Conservation (phyloP, 2,797 vertebrate species). For the Etheostoma nigrum region DNA sequence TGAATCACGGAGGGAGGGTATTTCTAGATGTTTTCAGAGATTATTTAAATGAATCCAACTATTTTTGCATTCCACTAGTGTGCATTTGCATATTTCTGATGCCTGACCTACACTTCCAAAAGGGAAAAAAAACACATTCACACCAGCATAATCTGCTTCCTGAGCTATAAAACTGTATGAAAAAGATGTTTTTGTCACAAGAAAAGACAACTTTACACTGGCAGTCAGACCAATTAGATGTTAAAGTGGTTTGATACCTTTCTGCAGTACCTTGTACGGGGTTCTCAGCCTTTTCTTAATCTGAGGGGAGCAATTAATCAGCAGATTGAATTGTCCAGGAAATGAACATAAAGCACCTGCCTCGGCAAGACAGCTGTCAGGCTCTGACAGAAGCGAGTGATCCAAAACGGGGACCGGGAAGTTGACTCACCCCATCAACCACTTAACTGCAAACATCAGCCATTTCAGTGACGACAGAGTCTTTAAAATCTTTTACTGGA, state of each 20-base stretch:
- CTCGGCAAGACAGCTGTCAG: slow-evolving; percentile 68
- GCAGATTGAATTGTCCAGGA: slow-evolving; percentile 74
- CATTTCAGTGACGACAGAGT: slow-evolving; percentile 45
- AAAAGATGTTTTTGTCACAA: background rate
- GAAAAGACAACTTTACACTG: slow-evolving; percentile 40
- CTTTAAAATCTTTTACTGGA: slow-evolving; percentile 24
- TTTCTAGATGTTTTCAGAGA: slow-evolving; percentile 54
- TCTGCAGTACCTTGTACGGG: slow-evolving; percentile 47
- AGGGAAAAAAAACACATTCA: slow-evolving; percentile 22
- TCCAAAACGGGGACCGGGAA: slow-evolving; percentile 62
- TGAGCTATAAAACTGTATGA: slow-evolving; percentile 2
- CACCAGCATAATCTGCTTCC: background rate
- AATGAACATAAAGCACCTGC: slow-evolving; percentile 80
- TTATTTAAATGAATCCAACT: slow-evolving; percentile 66
- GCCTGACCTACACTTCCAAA: slow-evolving; percentile 42
- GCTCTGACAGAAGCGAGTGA: slow-evolving; percentile 57
- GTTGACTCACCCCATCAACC: slow-evolving; percentile 51
- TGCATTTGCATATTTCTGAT: slow-evolving; percentile 68
- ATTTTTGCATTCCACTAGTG: slow-evolving; percentile 16
- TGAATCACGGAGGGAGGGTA: slow-evolving; percentile 34
- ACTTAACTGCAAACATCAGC: slow-evolving; percentile 63
- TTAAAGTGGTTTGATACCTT: slow-evolving; percentile 63
- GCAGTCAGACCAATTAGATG: slow-evolving; percentile 55
- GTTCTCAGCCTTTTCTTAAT: slow-evolving; percentile 60
- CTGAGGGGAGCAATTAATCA: slow-evolving; percentile 80